Base-by-base conservation (phyloP, 2,888 invertebrate species). In the Linhomoeus sp. region DNA sequence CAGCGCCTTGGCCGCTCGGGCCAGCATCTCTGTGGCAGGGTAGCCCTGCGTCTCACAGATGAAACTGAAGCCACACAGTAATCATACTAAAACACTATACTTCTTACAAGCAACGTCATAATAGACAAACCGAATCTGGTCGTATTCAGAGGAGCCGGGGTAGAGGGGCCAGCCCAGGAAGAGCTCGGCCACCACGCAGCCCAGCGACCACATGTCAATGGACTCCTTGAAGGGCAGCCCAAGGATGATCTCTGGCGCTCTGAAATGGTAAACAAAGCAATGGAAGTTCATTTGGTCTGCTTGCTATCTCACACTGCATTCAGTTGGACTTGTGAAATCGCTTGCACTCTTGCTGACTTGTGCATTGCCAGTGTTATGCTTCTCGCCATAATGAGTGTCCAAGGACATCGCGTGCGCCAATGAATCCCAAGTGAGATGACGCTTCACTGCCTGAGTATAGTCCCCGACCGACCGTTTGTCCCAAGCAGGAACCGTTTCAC, bases 171-270 rank as follows among this genome's bases (percentile, higher is more conserved):
- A 99, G 53, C 97, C 97, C 41, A 99, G 76, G 72, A 97, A 97
- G 56, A 97, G 74, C 68, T 99, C 97, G 2, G 97, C 97, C 42
- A 97, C 92, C 53, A 99, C 97, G 71, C 97, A 99, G 49, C 97
- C 97, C 55, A 97, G 73, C 7, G 92, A 94, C 97, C 97, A 97
- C 94, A 99, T 99, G 71, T 97, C 97, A 61, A 97, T 97, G 17
- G 94, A 88, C 70, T 99, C 97, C 72, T 90, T 90, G 73, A 97
- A 97, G 51, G 92, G 94, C 59, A 97, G 73, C 23, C 97, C 97
- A 61, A 90, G 75, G 63, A 92, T 90, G 63, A 90, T 90, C 71
- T 90, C 90, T 2, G 90, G 90, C 35, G 90, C 88, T 56, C 66
- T 65, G 52, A 39, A 58, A 57, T n/a, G n/a, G n/a, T n/a, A n/a